A percentile compares a stretch with the other conserved stretches of the same genome.
Evolutionary conservation across 2,888 invertebrate species (phyloP).

Genomic region (Stenoptilia bipunctidactyla): DNA sequence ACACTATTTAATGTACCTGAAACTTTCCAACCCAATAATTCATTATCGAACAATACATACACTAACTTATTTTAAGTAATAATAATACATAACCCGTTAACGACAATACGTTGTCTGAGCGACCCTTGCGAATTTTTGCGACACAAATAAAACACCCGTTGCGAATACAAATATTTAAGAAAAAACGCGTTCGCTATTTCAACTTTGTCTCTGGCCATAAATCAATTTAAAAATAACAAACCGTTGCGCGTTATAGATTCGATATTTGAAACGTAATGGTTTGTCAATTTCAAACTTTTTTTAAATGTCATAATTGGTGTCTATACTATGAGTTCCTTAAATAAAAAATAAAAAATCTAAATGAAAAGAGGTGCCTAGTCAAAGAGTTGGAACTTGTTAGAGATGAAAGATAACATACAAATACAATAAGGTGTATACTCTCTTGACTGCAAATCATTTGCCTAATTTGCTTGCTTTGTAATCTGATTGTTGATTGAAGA

Average conservation of each 20-base stretch:
- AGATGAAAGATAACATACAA: constrained; percentile 32
- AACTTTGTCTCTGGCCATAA: constrained; percentile 61
- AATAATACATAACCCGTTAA: constrained; percentile 61
- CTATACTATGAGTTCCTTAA: too few species aligned
- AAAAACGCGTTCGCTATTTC: constrained; percentile 43
- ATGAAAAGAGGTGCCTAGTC: too few species aligned
- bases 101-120: constrained; percentile 41
- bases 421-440: constrained; percentile 2
- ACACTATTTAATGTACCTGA: constrained; percentile 66
- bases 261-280: constrained; percentile 51
- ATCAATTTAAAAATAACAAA: constrained; percentile 59
- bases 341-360: too few species aligned
- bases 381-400: constrained; percentile 14
- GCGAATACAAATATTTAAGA: constrained; percentile 62
- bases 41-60: constrained; percentile 62
- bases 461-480: constrained; percentile 49
- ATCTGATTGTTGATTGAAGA: constrained; percentile 38
- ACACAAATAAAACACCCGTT: constrained; percentile 69
- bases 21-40: constrained; percentile 68
- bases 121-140: constrained; percentile 60
- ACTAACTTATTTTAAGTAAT: constrained; percentile 61
- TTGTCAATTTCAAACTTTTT: constrained; percentile 22
- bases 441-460: constrained; percentile 44
- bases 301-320: constrained; percentile 4
- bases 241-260: constrained; percentile 41